These are phyloP conservation scores for Poeciliopsis presidionis DNA, from an alignment of 2,797 vertebrate species.

Conservation along the genomic window DNA sequence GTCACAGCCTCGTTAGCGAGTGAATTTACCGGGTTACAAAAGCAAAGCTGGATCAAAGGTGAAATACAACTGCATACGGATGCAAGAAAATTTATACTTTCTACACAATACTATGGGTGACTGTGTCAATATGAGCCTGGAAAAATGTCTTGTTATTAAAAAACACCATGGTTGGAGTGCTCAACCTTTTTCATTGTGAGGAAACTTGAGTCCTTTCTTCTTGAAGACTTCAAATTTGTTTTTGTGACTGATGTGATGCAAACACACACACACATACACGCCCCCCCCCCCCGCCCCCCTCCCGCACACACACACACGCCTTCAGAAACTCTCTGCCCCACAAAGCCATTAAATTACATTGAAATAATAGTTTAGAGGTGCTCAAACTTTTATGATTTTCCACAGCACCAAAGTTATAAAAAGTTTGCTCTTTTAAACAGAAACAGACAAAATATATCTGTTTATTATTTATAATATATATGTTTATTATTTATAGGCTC, in stretches of 20 bases:
- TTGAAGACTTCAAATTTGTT: background rate
- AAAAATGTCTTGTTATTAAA: too few relatives aligned
- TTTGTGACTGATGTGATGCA: background rate
- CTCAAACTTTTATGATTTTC: background rate
- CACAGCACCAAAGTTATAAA: slow-evolving; percentile 1
- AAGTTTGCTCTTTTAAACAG: background rate
- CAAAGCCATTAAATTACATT: slow-evolving; percentile 4
- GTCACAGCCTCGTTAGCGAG: slow-evolving; percentile 28
- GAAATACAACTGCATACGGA: slow-evolving; percentile 17
- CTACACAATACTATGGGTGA: background rate
- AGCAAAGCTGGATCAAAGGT: slow-evolving; percentile 19
- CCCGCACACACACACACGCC: too few relatives aligned
- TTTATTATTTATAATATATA: too few relatives aligned
- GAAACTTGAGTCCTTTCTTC: background rate
- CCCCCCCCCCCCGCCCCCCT: too few relatives aligned
- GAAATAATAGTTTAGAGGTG: background rate
- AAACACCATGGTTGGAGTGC: too few relatives aligned
- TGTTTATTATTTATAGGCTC: slow-evolving; percentile 20
- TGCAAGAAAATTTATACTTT: background rate
- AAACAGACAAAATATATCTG: background rate
- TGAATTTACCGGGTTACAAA: slow-evolving; percentile 25
- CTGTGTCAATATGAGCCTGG: background rate
- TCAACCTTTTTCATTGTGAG: background rate
- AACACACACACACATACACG: too few relatives aligned
- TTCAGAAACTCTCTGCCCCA: background rate